Base-by-base conservation (phyloP, 2,797 vertebrate species). In the Sebastes miniatus region DNA sequence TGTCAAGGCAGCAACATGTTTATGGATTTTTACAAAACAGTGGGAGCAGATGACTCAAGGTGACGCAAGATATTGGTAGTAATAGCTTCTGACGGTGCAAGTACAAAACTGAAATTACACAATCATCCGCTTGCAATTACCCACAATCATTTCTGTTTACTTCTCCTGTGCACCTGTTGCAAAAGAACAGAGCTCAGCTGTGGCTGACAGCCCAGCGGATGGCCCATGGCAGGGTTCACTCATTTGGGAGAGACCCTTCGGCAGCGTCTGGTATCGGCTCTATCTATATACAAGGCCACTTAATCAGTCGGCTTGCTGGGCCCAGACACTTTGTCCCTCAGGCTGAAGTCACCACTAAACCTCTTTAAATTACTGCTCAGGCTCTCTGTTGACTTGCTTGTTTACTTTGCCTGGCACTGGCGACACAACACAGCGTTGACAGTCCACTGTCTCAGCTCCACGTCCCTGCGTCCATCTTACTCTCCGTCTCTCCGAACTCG, bases 361-460 rank as follows among this genome's bases (percentile, higher is more conserved):
- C 75, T 81, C 79, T 79, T 83, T 83, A 87, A 86, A 91, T 90
- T 80, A 81, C 76, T 47, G 67, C 88, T 73, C 29, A 86, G 69
- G 58, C 69, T 77, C 71, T 81, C 68, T 76, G 73, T 81, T 86
- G 76, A 72, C 86, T 71, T 27, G 36, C 34, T 75, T 83, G 79
- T 90, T 93, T 88, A 83, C 76, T 71, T 79, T 66, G 76, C 67
- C 66, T 62, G 47, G 50, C 69, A 59, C 43, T 29, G 67, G 80
- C 8, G 0, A 66, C 74, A 43, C 67, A 47, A 73, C 73, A 69
- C 73, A 66, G 71, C 79, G 59, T 76, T 81, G 62, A 76, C 72
- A 58, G 69, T 62, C 59, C 3, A 3, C 72, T 69, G 57, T 70
- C 32, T 82, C 39, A 72, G 20, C 36, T 71, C 5, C 34, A 14